phyloP scores from a whole-genome alignment of 2,797 vertebrate genomes.

The Sebastes baramenuke region DNA sequence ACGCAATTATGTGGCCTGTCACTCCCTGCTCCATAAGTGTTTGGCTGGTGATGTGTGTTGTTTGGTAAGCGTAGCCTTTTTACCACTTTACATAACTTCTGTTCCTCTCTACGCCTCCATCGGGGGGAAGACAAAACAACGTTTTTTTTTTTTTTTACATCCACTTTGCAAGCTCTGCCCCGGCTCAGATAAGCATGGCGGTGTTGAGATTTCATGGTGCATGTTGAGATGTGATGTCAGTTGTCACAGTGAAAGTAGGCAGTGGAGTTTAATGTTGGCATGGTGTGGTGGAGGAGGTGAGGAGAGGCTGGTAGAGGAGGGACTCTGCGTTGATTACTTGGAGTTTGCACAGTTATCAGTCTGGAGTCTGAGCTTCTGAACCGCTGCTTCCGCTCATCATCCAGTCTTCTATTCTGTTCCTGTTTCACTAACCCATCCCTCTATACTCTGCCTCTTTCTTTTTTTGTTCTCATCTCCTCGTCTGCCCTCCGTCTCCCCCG shows the following conservation, averaged over 20 bases:
- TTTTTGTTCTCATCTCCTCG: not conserved
- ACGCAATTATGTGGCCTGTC: conserved; percentile 41
- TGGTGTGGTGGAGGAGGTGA: not conserved
- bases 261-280: not conserved
- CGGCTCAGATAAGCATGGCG: not conserved
- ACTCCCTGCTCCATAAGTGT: conserved; percentile 5
- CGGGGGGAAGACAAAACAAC: not conserved
- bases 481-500: not conserved
- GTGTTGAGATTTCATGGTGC: conserved; percentile 6
- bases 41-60: not conserved
- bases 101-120: not conserved
- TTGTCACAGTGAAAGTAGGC: not conserved
- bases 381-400: conserved; percentile 19
- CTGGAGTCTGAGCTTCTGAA: conserved; percentile 30
- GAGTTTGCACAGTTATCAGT: conserved; percentile 25
- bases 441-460: not conserved
- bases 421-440: not conserved
- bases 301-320: not conserved
- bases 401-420: conserved; percentile 6
- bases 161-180: not conserved
- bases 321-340: conserved; percentile 33
- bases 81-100: not conserved
- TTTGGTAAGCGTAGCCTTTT: not conserved
- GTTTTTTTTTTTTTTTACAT: not conserved
- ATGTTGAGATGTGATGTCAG: not conserved